Evolutionary conservation across 2,888 invertebrate species (phyloP).

Genomic region (Drosophila bunnanda): DNA sequence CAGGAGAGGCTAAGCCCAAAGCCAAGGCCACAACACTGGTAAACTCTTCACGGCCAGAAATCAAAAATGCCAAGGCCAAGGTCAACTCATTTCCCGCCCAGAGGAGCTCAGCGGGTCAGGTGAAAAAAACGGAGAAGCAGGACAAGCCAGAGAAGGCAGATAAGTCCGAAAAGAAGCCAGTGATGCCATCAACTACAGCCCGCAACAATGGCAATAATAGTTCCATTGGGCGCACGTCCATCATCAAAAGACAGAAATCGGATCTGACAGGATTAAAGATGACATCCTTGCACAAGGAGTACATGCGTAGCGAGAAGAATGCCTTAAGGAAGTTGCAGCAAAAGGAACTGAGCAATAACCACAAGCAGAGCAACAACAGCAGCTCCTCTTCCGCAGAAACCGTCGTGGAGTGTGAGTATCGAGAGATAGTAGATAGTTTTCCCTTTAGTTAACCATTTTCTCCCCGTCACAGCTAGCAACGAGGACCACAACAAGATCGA

Average conservation of each 20-base stretch:
- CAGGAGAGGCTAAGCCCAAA: slow-evolving; percentile 34
- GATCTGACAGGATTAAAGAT: slow-evolving; percentile 87
- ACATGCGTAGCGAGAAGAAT: slow-evolving; percentile 84
- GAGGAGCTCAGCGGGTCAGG: slow-evolving; percentile 35
- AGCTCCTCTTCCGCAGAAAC: slow-evolving; percentile 59
- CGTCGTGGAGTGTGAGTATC: slow-evolving; percentile 64
- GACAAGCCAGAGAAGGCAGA: slow-evolving; percentile 29
- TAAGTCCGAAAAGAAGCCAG: slow-evolving; percentile 26
- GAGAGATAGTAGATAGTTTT: not conserved
- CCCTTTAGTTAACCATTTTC: not conserved
- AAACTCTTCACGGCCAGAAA: slow-evolving; percentile 73
- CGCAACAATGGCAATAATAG: slow-evolving; percentile 44
- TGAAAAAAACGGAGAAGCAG: slow-evolving; percentile 52
- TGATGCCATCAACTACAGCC: not conserved
- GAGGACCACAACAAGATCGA: slow-evolving; percentile 83
- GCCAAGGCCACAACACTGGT: slow-evolving; percentile 3
- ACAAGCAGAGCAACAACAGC: slow-evolving; percentile 47
- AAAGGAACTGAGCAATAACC: slow-evolving; percentile 57
- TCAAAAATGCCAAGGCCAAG: slow-evolving; percentile 83
- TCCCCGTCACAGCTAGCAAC: slow-evolving; percentile 41
- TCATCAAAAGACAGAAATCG: slow-evolving; percentile 86
- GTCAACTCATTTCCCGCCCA: slow-evolving; percentile 81
- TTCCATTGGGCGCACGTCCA: slow-evolving; percentile 66
- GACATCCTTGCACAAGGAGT: slow-evolving; percentile 84
- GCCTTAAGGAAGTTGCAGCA: slow-evolving; percentile 70